A percentile compares a stretch with the other conserved stretches of the same genome.
These are phyloP conservation scores for Xyliphius kryptos DNA, from an alignment of 2,113 vertebrate genomes.

Conservation along the genomic window DNA sequence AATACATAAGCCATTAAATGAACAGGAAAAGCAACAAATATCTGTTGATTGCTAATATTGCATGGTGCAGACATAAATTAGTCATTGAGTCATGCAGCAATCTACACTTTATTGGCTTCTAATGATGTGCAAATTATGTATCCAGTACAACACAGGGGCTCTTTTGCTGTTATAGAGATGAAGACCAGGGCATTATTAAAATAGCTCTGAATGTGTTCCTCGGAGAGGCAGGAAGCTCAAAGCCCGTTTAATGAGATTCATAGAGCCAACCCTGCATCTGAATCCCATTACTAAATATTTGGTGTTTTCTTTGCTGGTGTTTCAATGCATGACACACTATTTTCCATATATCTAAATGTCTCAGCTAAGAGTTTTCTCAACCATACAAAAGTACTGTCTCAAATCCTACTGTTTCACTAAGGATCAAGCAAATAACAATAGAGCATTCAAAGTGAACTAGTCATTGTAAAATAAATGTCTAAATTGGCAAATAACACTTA, in stretches of 20 bases:
- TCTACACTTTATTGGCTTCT: constrained; percentile 38
- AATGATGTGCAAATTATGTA: constrained; percentile 43
- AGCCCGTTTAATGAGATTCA: constrained; percentile 53
- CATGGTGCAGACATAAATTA: constrained; percentile 34
- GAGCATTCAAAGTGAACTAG: neutral
- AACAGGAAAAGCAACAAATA: constrained; percentile 43
- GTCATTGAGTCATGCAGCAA: constrained; percentile 32
- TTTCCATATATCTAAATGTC: constrained; percentile 38
- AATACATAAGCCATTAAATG: constrained; percentile 38
- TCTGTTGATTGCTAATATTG: constrained; percentile 45
- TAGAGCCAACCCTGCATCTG: constrained; percentile 43
- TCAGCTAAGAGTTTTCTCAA: constrained; percentile 27
- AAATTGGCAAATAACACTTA: constrained; percentile 18
- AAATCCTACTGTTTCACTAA: constrained; percentile 14
- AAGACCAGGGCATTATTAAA: constrained; percentile 49
- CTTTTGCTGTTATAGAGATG: constrained; percentile 45
- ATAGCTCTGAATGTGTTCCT: constrained; percentile 42
- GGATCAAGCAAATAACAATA: constrained; percentile 21
- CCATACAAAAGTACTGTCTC: constrained; percentile 19
- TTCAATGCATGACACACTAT: constrained; percentile 45
- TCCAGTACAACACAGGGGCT: constrained; percentile 36
- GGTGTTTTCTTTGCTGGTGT: constrained; percentile 48
- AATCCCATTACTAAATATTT: constrained; percentile 51
- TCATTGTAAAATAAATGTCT: constrained; percentile 6
- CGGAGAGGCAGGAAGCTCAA: constrained; percentile 40